These are phyloP conservation scores for Psittacula echo DNA, from an alignment of 2,797 vertebrate species.

Conservation along the genomic window DNA sequence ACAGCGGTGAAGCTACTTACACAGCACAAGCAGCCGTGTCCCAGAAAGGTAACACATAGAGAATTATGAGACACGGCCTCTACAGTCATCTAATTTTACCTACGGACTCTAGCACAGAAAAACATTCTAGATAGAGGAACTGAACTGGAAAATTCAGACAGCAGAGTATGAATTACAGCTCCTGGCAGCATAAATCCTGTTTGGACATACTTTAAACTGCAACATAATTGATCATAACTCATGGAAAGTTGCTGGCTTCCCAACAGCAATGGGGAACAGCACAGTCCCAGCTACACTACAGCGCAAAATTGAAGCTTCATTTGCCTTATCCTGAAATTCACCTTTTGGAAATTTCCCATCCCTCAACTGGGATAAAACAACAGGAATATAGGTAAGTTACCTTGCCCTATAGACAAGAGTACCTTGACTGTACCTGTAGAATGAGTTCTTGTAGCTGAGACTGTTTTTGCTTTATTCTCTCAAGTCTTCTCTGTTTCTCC, in stretches of 20 bases:
- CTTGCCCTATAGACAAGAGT: conserved; percentile 56
- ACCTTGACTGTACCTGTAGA: conserved; percentile 88
- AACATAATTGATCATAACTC: not conserved
- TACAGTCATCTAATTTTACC: not conserved
- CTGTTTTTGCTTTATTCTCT: conserved; percentile 99
- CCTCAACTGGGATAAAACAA: not conserved
- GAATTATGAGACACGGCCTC: not conserved
- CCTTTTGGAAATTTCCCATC: not conserved
- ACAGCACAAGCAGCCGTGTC: fast-evolving
- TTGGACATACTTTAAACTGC: not conserved
- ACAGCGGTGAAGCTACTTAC: not conserved
- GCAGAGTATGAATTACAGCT: not conserved
- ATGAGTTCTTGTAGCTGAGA: conserved; percentile 99
- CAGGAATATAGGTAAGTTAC: conserved; percentile 29
- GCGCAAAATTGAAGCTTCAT: not conserved
- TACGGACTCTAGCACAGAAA: not conserved
- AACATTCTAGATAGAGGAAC: not conserved
- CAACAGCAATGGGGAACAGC: not conserved
- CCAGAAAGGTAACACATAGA: not conserved
- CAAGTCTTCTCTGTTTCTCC: conserved; percentile 94
- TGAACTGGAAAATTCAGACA: not conserved
- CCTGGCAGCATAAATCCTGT: not conserved
- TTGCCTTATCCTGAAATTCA: not conserved
- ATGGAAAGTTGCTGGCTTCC: not conserved
- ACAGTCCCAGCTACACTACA: not conserved